Conservation (phyloP, 2,888 invertebrate species). For the Pseudococcus viburni region DNA sequence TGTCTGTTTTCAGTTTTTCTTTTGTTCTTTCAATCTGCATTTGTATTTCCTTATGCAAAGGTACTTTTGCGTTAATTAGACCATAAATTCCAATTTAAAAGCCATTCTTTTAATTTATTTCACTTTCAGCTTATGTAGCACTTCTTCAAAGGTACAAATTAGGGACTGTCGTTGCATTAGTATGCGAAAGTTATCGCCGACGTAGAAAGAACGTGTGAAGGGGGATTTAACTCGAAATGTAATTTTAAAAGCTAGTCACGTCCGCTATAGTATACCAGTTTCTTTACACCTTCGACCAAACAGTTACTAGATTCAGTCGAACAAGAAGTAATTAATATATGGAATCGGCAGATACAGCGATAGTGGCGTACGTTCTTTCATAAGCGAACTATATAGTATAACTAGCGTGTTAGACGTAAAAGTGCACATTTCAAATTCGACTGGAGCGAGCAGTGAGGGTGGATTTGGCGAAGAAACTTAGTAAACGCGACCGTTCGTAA, state of each 20-base stretch:
- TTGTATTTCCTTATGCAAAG: constrained; percentile 45
- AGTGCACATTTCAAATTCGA: constrained; percentile 59
- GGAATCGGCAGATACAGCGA: background rate
- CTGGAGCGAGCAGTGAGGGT: background rate
- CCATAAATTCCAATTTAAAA: constrained; percentile 64
- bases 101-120: constrained; percentile 63
- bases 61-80: constrained; percentile 61
- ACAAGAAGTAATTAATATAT: constrained; percentile 65
- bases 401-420: background rate
- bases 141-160: constrained; percentile 63
- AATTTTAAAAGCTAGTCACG: constrained; percentile 57
- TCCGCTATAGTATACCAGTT: constrained; percentile 57
- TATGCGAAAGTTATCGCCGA: constrained; percentile 60
- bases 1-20: constrained; percentile 7
- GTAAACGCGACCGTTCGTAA: constrained; percentile 56
- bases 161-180: constrained; percentile 62
- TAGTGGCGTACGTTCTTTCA: background rate
- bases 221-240: constrained; percentile 51
- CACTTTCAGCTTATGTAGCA: constrained; percentile 59
- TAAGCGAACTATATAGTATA: constrained; percentile 1
- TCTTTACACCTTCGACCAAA: constrained; percentile 59
- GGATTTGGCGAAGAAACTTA: constrained; percentile 42
- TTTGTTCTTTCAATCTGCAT: constrained; percentile 51
- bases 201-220: constrained; percentile 57
- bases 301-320: constrained; percentile 59